phyloP scores from a whole-genome alignment of 2,888 invertebrate species.

The Macaria liturata region DNA sequence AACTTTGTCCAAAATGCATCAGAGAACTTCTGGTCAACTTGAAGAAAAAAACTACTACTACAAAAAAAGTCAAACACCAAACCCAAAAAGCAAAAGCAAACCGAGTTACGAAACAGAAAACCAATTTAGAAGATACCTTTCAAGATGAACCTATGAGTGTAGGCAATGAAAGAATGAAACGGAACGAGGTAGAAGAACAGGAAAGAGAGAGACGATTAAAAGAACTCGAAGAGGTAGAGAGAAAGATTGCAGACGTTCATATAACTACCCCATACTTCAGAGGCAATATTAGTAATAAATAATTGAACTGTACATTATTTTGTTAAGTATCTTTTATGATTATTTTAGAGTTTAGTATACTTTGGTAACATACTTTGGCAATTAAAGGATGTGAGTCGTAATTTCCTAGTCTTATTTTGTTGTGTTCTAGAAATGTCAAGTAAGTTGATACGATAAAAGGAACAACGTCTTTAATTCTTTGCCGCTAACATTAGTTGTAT shows the following conservation, averaged over 20 bases:
- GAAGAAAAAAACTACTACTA: constrained; percentile 10
- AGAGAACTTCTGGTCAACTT: constrained; percentile 13
- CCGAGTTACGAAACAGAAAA: constrained; percentile 6
- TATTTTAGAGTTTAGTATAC: constrained; percentile 19
- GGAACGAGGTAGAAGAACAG: constrained; percentile 28
- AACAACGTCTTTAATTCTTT: too few species aligned
- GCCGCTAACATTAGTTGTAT: too few species aligned
- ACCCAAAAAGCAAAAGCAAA: background rate
- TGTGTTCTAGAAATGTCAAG: too few species aligned
- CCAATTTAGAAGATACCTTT: constrained; percentile 11
- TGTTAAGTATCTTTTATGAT: constrained; percentile 17
- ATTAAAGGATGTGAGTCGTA: background rate
- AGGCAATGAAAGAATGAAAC: constrained; percentile 26
- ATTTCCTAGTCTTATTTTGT: too few species aligned
- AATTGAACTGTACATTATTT: constrained; percentile 12
- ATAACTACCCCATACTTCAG: constrained; percentile 23
- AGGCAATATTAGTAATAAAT: background rate
- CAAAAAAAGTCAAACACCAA: too few species aligned
- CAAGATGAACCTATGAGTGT: background rate
- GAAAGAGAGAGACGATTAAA: constrained; percentile 42
- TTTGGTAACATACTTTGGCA: constrained; percentile 8
- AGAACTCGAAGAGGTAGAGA: constrained; percentile 47
- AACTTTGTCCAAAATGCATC: constrained; percentile 32
- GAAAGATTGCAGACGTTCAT: constrained; percentile 41
- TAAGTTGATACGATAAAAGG: too few species aligned